Evolutionary conservation across 2,797 vertebrate genomes (phyloP).

Genomic region (Eremophila alpestris): DNA sequence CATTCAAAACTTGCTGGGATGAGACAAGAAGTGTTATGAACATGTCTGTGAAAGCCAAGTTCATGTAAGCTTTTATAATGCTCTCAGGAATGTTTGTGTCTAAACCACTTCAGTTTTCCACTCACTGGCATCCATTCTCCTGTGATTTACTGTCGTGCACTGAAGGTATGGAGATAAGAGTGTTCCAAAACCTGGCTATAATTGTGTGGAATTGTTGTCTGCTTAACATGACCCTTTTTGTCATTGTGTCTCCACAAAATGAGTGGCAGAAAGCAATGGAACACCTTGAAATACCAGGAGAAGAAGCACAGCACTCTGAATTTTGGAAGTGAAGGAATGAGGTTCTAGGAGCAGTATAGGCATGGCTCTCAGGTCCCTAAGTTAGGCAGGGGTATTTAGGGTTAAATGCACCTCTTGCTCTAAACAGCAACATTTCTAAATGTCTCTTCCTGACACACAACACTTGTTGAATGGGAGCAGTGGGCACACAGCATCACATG

Average conservation of each 20-base stretch:
- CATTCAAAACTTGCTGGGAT: not conserved
- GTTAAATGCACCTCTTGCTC: not conserved
- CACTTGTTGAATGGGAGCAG: not conserved
- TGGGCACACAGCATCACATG: not conserved
- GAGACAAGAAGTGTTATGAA: not conserved
- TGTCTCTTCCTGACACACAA: not conserved
- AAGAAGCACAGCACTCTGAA: not conserved
- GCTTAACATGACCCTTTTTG: not conserved
- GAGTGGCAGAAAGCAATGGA: not conserved
- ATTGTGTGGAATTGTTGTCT: not conserved
- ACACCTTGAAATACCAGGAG: not conserved
- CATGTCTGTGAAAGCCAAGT: not conserved
- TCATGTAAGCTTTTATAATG: not conserved
- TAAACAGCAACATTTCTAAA: not conserved
- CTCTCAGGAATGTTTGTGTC: not conserved
- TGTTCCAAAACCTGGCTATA: not conserved
- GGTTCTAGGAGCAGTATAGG: not conserved
- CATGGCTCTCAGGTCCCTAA: not conserved
- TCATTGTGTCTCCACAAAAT: not conserved
- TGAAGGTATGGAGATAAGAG: not conserved
- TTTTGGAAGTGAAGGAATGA: not conserved
- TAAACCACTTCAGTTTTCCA: not conserved
- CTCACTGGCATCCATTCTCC: not conserved
- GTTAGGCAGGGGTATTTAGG: not conserved
- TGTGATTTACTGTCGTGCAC: not conserved